Evolutionary conservation across 2,113 vertebrate genomes (phyloP).

Genomic region (Oryctolagus cuniculus): mOryCun1.1 NC_091436.1:134079001-134079500

Average conservation of each 20-base stretch:
- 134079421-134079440: too few relatives aligned
- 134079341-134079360: not conserved
- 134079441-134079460: too few relatives aligned
- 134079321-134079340: slow-evolving; percentile 19
- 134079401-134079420: too few relatives aligned
- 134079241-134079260: not conserved
- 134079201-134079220: not conserved
- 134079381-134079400: too few relatives aligned
- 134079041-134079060: not conserved
- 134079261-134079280: not conserved
- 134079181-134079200: not conserved
- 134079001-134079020: not conserved
- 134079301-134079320: slow-evolving; percentile 23
- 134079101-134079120: not conserved
- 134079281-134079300: not conserved
- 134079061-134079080: not conserved
- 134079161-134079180: not conserved
- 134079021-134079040: not conserved
- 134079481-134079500: too few relatives aligned
- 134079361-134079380: not conserved
- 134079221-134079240: not conserved
- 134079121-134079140: not conserved
- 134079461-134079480: too few relatives aligned
- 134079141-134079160: not conserved
- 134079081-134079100: not conserved